Conservation (phyloP, 2,113 vertebrate species). For the Agelaius phoeniceus region DNA sequence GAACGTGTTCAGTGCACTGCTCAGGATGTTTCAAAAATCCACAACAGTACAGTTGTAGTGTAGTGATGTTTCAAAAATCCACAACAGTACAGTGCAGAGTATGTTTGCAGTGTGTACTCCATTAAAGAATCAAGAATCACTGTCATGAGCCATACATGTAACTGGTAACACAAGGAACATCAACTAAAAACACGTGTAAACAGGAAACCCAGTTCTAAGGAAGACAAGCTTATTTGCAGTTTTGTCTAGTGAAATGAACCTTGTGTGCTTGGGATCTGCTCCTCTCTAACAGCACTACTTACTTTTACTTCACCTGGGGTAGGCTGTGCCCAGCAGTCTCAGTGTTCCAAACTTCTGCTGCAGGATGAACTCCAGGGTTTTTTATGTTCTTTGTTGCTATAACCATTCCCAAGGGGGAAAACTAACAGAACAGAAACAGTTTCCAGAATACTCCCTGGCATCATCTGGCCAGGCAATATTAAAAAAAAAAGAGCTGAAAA, state of each 20-base stretch:
- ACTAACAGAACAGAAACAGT: not conserved
- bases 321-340: not conserved
- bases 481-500: not conserved
- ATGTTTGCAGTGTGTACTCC: not conserved
- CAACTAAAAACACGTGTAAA: not conserved
- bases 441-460: not conserved
- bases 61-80: not conserved
- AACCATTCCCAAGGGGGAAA: not conserved
- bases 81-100: too few relatives aligned
- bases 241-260: not conserved
- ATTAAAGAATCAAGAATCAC: not conserved
- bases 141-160: not conserved
- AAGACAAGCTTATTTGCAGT: not conserved
- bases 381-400: not conserved
- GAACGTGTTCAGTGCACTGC: accelerated
- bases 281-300: not conserved
- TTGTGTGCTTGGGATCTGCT: not conserved
- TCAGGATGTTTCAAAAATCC: not conserved
- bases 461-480: not conserved
- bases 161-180: not conserved
- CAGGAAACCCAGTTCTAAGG: not conserved
- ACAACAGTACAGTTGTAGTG: too few relatives aligned
- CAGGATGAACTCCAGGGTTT: not conserved
- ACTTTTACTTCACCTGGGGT: not conserved
- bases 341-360: not conserved